Conservation (phyloP, 2,797 vertebrate species). For the Sebastes aleutianus region DNA sequence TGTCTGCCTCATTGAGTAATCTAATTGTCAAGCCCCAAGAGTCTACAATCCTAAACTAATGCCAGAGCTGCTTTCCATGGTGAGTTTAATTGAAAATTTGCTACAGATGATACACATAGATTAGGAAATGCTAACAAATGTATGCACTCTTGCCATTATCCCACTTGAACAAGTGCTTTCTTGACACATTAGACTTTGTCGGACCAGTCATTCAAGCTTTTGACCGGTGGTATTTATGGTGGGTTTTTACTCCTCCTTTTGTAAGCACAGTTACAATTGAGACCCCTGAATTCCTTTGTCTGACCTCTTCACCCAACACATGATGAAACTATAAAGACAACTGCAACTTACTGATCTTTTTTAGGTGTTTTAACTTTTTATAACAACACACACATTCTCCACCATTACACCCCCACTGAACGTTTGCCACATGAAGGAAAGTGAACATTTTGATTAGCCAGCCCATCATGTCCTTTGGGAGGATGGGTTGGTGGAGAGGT, state of each 20-base stretch:
- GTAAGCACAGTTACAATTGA: background rate
- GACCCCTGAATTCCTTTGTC: conserved; percentile 20
- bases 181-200: background rate
- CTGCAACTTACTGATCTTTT: background rate
- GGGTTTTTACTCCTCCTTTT: conserved; percentile 5
- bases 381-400: background rate
- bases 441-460: conserved; percentile 6
- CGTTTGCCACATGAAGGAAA: background rate
- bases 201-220: background rate
- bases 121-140: background rate
- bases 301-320: conserved; percentile 23
- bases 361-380: background rate
- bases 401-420: background rate
- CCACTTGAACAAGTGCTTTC: background rate
- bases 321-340: background rate
- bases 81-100: background rate
- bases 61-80: background rate
- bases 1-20: background rate
- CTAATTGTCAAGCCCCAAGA: background rate
- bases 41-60: background rate
- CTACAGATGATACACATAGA: background rate
- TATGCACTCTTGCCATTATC: background rate
- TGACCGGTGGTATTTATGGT: conserved; percentile 13
- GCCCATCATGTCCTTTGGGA: conserved; percentile 5
- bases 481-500: conserved; percentile 41